phyloP scores from a whole-genome alignment of 2,888 invertebrate species.

The Oegoconia quadripuncta region DNA sequence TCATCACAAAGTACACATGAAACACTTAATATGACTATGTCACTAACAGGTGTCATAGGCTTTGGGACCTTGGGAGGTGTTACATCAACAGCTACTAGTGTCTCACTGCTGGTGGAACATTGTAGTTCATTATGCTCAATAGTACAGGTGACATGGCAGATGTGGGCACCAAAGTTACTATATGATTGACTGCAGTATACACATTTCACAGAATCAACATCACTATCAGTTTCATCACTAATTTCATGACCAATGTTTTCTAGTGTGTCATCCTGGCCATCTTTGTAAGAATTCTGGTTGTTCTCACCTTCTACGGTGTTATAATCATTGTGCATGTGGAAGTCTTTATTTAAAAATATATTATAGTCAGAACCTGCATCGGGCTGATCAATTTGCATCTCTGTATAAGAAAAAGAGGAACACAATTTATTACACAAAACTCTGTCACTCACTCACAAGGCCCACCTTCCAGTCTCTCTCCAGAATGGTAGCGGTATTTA shows the following conservation, averaged over 20 bases:
- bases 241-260: constrained; percentile 40
- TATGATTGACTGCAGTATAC: constrained; percentile 64
- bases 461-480: too few relatives aligned
- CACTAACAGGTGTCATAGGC: constrained; percentile 30
- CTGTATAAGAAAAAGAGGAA: constrained; percentile 16
- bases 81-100: constrained; percentile 60
- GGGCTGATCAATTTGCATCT: constrained; percentile 56
- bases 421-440: background rate
- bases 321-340: constrained; percentile 58
- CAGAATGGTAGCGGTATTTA: too few relatives aligned
- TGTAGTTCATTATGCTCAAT: constrained; percentile 62
- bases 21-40: constrained; percentile 37
- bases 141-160: constrained; percentile 62
- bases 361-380: constrained; percentile 46
- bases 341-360: constrained; percentile 60
- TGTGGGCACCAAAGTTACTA: constrained; percentile 56
- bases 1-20: constrained; percentile 70
- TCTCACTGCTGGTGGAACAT: constrained; percentile 63
- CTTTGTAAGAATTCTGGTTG: constrained; percentile 55
- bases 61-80: constrained; percentile 30
- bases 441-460: background rate
- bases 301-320: constrained; percentile 57
- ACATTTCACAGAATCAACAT: constrained; percentile 69
- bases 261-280: too few relatives aligned
- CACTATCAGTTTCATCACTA: constrained; percentile 72